Percentiles rank a stretch among this genome's conserved stretches.
phyloP scores from a whole-genome alignment of 2,113 vertebrate genomes.

The Emydura subglobosa region DNA sequence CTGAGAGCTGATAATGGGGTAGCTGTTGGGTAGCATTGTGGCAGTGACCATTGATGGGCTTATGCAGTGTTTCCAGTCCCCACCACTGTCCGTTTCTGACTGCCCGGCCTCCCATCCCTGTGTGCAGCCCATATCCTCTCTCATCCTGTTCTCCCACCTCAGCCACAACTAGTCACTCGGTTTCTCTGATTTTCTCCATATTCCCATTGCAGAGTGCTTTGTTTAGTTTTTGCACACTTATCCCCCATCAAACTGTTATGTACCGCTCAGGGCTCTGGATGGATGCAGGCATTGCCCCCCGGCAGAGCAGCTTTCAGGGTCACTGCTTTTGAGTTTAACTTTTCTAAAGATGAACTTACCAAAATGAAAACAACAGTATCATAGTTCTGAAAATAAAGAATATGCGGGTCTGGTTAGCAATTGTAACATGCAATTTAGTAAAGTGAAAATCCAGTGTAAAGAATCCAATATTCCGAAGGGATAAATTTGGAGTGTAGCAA shows the following conservation, averaged over 20 bases:
- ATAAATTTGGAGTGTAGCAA: background rate
- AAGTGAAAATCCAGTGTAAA: background rate
- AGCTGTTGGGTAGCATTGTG: background rate
- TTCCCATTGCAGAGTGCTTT: background rate
- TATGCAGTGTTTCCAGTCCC: background rate
- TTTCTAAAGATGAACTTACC: background rate
- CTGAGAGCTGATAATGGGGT: background rate
- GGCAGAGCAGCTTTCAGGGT: too few relatives aligned
- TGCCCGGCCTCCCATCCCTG: background rate
- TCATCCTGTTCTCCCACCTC: background rate
- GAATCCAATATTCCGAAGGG: background rate
- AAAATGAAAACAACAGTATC: background rate
- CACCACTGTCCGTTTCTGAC: background rate
- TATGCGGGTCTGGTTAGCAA: background rate
- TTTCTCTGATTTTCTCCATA: background rate
- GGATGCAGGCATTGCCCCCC: background rate
- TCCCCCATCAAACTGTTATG: too few relatives aligned
- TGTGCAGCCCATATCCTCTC: background rate
- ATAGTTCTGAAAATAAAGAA: background rate
- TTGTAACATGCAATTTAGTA: background rate
- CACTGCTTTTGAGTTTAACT: background rate
- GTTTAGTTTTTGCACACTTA: background rate
- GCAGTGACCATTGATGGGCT: background rate
- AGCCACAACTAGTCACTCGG: background rate
- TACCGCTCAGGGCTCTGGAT: background rate